Evolutionary conservation across 2,888 invertebrate species (phyloP), one percentile per base, ranked within the genome.

Genomic region (Chloroclystis v-ata): DNA sequence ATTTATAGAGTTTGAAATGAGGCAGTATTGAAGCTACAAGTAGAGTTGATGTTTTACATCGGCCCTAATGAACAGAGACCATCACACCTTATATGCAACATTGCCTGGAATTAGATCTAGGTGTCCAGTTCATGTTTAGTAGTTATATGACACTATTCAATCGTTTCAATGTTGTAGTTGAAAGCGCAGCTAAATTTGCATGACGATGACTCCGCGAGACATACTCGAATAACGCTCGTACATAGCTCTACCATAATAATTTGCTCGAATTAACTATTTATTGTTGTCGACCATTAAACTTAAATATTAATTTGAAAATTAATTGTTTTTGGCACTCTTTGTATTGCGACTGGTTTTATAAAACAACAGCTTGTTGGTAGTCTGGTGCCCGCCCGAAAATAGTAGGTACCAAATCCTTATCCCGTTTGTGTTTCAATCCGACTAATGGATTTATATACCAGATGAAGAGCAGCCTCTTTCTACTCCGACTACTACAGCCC

Each of bases 101-200:
- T 28, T 66, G 62, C 65, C 47, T 54, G 55, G 62, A 66, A 69
- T 61, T 47, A 54, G 43, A 55, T 45, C 47, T 50, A 55, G 47
- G 42, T 52, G 54, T 47, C 62, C 41, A 60, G 56, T 61, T 49
- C 61, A 67, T 73, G 61, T 65, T 56, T 50, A 5, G 20, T 5
- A 20, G 55, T 66, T 72, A 72, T 74, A 72, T 71, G 70, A 63
- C 60, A 65, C 63, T 59, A 66, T 74, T 72, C 52, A 67, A 73
- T 67, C 71, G 64, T 80, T 78, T 79, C 75, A 80, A 78, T 78
- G 53, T 80, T 78, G 72, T 74, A 67, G 67, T 67, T 69, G 68
- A 67, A 68, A 67, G 62, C 68, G 67, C 65, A 52, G 64, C 69
- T 78, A 74, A 76, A 79, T 78, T 75, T 75, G 70, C 72, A 73